phyloP scores from a whole-genome alignment of 2,888 invertebrate species.

The Timema cristinae region DNA sequence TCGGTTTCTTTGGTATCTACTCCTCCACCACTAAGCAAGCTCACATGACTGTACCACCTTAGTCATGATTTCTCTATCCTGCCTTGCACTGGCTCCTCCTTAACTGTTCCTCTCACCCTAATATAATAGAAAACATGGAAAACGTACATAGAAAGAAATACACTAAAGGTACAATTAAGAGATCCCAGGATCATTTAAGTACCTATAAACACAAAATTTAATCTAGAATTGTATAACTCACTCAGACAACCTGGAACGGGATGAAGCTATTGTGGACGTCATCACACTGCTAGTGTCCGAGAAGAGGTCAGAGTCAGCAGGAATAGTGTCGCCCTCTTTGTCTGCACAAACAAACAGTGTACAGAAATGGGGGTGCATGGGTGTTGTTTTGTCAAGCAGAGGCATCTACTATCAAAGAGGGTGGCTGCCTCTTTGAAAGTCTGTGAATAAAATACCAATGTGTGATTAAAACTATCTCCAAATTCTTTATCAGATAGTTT shows the following conservation, averaged over 20 bases:
- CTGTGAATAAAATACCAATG: not conserved
- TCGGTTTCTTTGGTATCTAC: too few species aligned
- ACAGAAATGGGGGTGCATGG: too few species aligned
- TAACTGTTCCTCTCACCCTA: too few species aligned
- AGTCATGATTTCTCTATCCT: too few species aligned
- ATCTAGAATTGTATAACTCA: not conserved
- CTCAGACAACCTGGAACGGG: not conserved
- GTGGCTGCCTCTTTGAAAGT: not conserved
- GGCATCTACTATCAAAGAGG: not conserved
- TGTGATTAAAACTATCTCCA: not conserved
- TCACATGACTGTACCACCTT: too few species aligned
- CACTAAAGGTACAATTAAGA: too few species aligned
- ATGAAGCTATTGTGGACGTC: not conserved
- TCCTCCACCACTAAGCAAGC: too few species aligned
- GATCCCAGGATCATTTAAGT: too few species aligned
- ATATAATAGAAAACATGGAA: too few species aligned
- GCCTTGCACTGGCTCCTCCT: too few species aligned
- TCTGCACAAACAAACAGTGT: not conserved
- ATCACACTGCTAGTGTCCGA: constrained; percentile 73
- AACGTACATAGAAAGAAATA: too few species aligned
- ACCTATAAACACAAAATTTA: too few species aligned
- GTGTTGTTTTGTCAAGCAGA: not conserved
- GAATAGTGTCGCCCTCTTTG: constrained; percentile 28
- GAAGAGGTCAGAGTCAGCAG: constrained; percentile 62
- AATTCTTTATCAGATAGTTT: not conserved